Percentiles rank a stretch among this genome's conserved stretches.
These are phyloP conservation scores for Empidonax alnorum DNA, from an alignment of 2,113 vertebrate species.

Conservation along the genomic window DNA sequence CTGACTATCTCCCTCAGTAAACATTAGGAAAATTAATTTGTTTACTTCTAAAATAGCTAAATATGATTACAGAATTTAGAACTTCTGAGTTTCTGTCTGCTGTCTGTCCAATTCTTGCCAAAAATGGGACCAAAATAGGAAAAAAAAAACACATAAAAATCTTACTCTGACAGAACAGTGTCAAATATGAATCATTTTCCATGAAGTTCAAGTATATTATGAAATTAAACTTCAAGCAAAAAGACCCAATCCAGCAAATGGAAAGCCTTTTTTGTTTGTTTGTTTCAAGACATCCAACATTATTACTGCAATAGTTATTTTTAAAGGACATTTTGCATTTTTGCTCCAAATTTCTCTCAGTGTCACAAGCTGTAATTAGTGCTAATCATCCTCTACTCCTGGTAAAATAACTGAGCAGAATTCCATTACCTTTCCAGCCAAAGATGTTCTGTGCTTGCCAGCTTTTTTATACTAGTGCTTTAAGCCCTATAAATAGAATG, in stretches of 20 bases:
- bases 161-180: neutral
- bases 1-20: neutral
- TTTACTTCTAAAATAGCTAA: neutral
- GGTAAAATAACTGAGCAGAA: constrained; percentile 24
- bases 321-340: neutral
- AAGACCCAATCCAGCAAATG: neutral
- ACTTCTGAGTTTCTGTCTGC: neutral
- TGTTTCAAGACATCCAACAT: neutral
- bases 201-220: neutral
- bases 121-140: neutral
- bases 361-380: neutral
- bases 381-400: neutral
- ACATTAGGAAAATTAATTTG: neutral
- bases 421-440: neutral
- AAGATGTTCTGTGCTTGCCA: neutral
- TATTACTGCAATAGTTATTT: neutral
- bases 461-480: neutral
- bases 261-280: neutral
- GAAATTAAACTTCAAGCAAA: neutral
- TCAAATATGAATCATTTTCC: neutral
- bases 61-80: neutral
- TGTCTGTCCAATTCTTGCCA: neutral
- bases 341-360: neutral
- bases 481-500: neutral
- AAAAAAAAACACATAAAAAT: too few relatives aligned